Percentiles rank a stretch among this genome's conserved stretches.
phyloP scores from a whole-genome alignment of 1,140 invertebrate species.

The Pantala flavescens region DNA sequence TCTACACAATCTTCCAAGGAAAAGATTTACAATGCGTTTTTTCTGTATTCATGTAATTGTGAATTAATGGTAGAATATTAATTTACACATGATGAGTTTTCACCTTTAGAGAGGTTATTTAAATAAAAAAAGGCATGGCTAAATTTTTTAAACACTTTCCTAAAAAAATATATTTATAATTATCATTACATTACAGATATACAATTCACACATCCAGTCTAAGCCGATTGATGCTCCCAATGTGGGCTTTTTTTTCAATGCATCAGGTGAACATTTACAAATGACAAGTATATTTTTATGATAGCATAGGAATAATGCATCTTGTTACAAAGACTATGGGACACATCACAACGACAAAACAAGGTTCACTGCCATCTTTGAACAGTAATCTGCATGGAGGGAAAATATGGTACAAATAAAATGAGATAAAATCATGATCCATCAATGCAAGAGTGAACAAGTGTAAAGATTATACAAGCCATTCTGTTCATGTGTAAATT shows the following conservation, averaged over 20 bases:
- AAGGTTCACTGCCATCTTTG: neutral
- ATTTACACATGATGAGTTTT: no score
- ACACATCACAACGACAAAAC: constrained; percentile 9
- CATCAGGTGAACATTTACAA: constrained; percentile 1
- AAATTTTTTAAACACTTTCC: constrained; percentile 4
- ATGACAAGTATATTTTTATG: constrained; percentile 6
- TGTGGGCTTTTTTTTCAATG: constrained; percentile 9
- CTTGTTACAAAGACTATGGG: constrained; percentile 1
- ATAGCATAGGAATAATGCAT: constrained; percentile 10
- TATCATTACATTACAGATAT: constrained; percentile 2
- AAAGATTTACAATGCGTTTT: no score
- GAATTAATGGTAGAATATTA: no score
- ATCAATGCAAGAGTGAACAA: neutral
- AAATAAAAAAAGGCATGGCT: neutral
- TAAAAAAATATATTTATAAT: constrained; percentile 10
- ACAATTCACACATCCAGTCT: constrained; percentile 9
- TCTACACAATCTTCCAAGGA: no score
- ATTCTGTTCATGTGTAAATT: neutral
- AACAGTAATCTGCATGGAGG: neutral
- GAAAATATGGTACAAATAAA: constrained; percentile 1
- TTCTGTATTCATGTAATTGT: no score
- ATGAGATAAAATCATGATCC: constrained; percentile 7
- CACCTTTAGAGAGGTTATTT: no score
- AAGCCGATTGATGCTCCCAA: constrained; percentile 8
- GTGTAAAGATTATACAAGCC: neutral